Conservation (phyloP, 2,888 invertebrate genomes). For the Pedicia rivosa region DNA sequence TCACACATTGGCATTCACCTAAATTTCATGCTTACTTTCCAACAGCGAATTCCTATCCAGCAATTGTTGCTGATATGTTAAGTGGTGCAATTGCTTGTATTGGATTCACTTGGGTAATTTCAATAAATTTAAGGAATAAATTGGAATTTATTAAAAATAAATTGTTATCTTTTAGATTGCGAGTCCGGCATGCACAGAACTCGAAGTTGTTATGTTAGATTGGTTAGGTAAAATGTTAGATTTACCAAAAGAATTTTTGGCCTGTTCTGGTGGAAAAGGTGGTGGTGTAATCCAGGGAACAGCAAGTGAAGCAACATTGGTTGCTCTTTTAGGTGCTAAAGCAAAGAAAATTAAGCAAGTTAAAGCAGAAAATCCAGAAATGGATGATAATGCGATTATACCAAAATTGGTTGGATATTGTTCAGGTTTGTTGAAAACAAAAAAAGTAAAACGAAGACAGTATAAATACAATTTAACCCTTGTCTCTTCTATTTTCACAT, state of each 20-base stretch:
- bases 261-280: conserved; percentile 66
- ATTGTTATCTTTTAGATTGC: conserved; percentile 59
- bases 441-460: too few species aligned
- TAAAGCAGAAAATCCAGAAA: conserved; percentile 56
- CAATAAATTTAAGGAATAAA: background rate
- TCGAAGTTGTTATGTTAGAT: conserved; percentile 89
- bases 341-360: conserved; percentile 49
- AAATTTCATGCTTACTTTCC: conserved; percentile 93
- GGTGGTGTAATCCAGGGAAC: conserved; percentile 89
- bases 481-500: too few species aligned
- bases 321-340: conserved; percentile 82
- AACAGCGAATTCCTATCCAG: conserved; percentile 83
- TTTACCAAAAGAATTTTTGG: conserved; percentile 70
- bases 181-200: conserved; percentile 89
- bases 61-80: conserved; percentile 88
- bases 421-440: conserved; percentile 57
- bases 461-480: too few species aligned
- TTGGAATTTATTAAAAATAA: background rate
- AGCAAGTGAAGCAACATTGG: conserved; percentile 87
- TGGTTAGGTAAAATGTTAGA: conserved; percentile 91
- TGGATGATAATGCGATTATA: conserved; percentile 54
- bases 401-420: conserved; percentile 74
- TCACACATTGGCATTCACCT: conserved; percentile 95
- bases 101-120: conserved; percentile 84
- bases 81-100: conserved; percentile 91